Evolutionary conservation across 2,797 vertebrate genomes (phyloP).

Genomic region (Malacoctenus gilli): DNA sequence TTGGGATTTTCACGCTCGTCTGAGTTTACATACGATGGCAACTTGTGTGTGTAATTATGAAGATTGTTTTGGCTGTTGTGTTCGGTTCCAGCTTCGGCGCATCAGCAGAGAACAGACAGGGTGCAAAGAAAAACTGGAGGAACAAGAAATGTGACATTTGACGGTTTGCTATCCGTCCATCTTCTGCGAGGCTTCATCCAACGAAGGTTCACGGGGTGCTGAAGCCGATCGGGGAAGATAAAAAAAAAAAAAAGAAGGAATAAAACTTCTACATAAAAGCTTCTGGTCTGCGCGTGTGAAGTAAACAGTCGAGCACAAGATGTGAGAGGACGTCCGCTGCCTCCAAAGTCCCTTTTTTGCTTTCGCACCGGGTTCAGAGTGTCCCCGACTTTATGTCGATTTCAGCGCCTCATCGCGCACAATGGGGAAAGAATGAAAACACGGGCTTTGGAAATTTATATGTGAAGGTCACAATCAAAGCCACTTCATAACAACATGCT

Average conservation of each 20-base stretch:
- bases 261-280: slow-evolving; percentile 18
- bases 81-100: slow-evolving; percentile 20
- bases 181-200: slow-evolving; percentile 10
- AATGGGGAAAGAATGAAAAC: slow-evolving; percentile 47
- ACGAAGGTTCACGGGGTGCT: too few relatives aligned
- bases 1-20: slow-evolving; percentile 34
- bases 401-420: slow-evolving; percentile 38
- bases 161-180: slow-evolving; percentile 6
- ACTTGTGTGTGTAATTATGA: slow-evolving; percentile 43
- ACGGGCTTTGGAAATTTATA: slow-evolving; percentile 47
- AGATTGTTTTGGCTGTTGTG: slow-evolving; percentile 42
- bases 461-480: slow-evolving; percentile 67
- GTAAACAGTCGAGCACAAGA: slow-evolving; percentile 12
- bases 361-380: slow-evolving; percentile 28
- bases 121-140: slow-evolving; percentile 7
- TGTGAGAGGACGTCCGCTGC: slow-evolving; percentile 7
- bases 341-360: slow-evolving; percentile 27
- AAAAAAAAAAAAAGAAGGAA: slow-evolving; percentile 14
- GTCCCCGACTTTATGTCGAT: slow-evolving; percentile 21
- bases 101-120: slow-evolving; percentile 2
- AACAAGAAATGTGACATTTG: slow-evolving; percentile 4
- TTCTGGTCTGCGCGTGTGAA: slow-evolving; percentile 18
- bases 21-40: slow-evolving; percentile 36
- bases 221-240: too few relatives aligned
- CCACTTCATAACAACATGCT: slow-evolving; percentile 47